A percentile compares a stretch with the other conserved stretches of the same genome.
Conservation (phyloP, 23 tunicate species). For the Clavelina lepadiformis region DNA sequence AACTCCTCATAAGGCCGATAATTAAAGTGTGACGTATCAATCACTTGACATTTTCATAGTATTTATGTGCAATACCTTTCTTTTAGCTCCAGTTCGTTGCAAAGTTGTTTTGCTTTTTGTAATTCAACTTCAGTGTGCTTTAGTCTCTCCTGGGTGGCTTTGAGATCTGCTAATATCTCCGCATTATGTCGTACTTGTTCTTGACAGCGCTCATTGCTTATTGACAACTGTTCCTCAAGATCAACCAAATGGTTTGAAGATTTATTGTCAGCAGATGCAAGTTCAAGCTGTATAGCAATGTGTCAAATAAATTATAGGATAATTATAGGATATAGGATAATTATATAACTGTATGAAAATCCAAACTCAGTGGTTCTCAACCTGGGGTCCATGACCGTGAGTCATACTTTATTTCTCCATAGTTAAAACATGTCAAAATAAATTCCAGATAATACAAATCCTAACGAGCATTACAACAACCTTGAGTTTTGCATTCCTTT, state of each 20-base stretch:
- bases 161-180: constrained; percentile 45
- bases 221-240: constrained; percentile 41
- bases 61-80: constrained; percentile 84
- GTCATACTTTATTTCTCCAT: too few species aligned
- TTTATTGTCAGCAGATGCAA: constrained; percentile 25
- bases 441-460: too few species aligned
- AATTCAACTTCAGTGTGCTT: constrained; percentile 23
- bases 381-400: too few species aligned
- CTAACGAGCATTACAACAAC: too few species aligned
- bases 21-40: background rate
- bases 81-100: constrained; percentile 24
- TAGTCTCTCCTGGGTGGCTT: constrained; percentile 41
- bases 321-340: too few species aligned
- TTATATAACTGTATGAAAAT: too few species aligned
- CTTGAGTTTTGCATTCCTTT: too few species aligned
- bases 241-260: constrained; percentile 17
- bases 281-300: constrained; percentile 35
- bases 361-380: too few species aligned
- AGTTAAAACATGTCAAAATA: too few species aligned
- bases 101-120: constrained; percentile 18
- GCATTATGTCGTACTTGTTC: constrained; percentile 38
- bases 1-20: background rate
- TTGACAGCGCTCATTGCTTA: constrained; percentile 2
- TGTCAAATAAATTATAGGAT: constrained; percentile 2
- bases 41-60: background rate